Percentiles rank a stretch among this genome's conserved stretches.
Evolutionary conservation across 2,113 vertebrate genomes (phyloP).

Genomic region (Tenrec ecaudatus): DNA sequence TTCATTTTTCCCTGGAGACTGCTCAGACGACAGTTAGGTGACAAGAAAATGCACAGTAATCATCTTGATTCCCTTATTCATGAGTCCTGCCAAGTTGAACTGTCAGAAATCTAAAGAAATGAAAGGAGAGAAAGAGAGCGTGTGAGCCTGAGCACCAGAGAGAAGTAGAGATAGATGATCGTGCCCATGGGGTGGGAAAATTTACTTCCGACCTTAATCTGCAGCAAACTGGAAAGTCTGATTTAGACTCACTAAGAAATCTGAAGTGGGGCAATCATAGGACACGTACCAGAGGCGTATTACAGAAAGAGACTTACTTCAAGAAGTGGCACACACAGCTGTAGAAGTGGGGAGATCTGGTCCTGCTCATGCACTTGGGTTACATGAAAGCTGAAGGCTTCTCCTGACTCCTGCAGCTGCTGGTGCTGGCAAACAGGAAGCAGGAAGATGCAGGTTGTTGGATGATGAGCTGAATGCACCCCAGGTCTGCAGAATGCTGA

Average conservation of each 20-base stretch:
- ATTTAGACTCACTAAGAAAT: not conserved
- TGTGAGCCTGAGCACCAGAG: too few species aligned
- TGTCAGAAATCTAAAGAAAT: not conserved
- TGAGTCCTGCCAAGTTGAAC: not conserved
- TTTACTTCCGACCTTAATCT: not conserved
- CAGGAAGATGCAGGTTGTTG: too few species aligned
- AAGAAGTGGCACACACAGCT: too few species aligned
- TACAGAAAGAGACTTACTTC: too few species aligned
- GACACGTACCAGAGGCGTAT: too few species aligned
- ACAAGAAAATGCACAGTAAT: not conserved
- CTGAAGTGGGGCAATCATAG: not conserved
- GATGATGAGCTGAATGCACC: too few species aligned
- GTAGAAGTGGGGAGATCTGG: too few species aligned
- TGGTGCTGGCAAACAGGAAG: too few species aligned
- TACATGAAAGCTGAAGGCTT: too few species aligned
- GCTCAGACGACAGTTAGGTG: not conserved
- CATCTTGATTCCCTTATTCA: not conserved
- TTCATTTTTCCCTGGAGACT: not conserved
- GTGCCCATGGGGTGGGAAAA: accelerated
- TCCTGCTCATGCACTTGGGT: too few species aligned
- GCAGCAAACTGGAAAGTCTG: not conserved
- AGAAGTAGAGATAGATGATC: not conserved
- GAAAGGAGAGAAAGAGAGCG: not conserved
- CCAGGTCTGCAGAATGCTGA: too few species aligned
- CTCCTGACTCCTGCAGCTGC: too few species aligned